Base-by-base conservation (phyloP, 1,140 invertebrate genomes). In the Polypedilum vanderplanki region DNA sequence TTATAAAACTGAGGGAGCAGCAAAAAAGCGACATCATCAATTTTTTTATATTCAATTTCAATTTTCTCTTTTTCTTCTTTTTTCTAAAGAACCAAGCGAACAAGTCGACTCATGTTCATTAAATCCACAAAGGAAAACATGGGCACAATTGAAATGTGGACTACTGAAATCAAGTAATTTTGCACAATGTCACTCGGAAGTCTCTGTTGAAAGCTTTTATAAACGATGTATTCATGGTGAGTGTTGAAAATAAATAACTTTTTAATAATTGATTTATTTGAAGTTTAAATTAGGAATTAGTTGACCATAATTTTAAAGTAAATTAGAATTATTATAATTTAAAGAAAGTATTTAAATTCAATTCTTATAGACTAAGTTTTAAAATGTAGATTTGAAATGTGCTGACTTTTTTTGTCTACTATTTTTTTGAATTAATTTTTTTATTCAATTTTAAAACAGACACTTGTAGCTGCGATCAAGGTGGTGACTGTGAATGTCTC, bases 401-500 rank as follows among this genome's bases (percentile, higher is more conserved):
- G n/a, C n/a, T n/a, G n/a, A n/a, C n/a, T n/a, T n/a, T n/a, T 33
- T 33, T 33, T 33, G 24, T 3, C 24, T n/a, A n/a, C n/a, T n/a
- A 33, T 3, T 3, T 33, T 33, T 33, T 33, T 33, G 2, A 33
- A 33, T 33, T 3, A 33, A 33, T 33, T 33, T 5, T 3, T 33
- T 33, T n/a, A n/a, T n/a, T 33, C 24, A 33, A 9, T 57, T 57
- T 57, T 15, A 8, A 2, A 57, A 57, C 10, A 57, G 93, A 96
- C 83, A 87, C 91, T 0, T 97, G 94, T 83, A 93, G 89, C 24
- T 97, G 95, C 82, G 93, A 96, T 82, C 84, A 88, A 79, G 94
- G 94, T 18, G 94, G 90, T 0, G 94, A 96, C 81, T 97, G 95
- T 80, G 90, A 93, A 75, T 97, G 94, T 83, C 81, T 95, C 0